Percentiles rank a stretch among this genome's conserved stretches.
phyloP scores from a whole-genome alignment of 2,888 invertebrate species.

The Odontocerum albicorne region DNA sequence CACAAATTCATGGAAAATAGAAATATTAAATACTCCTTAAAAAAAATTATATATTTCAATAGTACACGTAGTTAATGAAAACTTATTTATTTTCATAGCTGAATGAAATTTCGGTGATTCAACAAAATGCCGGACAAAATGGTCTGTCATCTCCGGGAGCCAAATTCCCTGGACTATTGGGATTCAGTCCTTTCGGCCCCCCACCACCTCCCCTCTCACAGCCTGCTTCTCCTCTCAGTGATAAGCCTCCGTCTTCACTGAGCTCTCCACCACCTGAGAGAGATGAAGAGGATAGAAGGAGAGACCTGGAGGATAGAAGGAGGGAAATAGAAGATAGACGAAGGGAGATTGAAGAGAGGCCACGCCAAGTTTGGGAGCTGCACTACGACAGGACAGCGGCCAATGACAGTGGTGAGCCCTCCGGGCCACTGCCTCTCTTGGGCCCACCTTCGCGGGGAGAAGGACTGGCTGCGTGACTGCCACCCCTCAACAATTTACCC shows the following conservation, averaged over 20 bases:
- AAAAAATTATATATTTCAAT: background rate
- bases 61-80: background rate
- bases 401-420: constrained; percentile 40
- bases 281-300: constrained; percentile 36
- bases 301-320: constrained; percentile 34
- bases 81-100: constrained; percentile 55
- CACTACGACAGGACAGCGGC: constrained; percentile 46
- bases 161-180: constrained; percentile 75
- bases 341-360: constrained; percentile 48
- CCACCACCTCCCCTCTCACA: constrained; percentile 51
- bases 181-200: constrained; percentile 70
- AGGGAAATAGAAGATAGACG: constrained; percentile 40
- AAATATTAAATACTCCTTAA: background rate
- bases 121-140: constrained; percentile 72
- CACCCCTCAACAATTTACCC: constrained; percentile 34
- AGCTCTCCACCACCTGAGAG: constrained; percentile 54
- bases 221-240: constrained; percentile 51
- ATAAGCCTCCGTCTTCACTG: constrained; percentile 52
- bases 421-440: constrained; percentile 57
- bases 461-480: constrained; percentile 73
- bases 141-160: constrained; percentile 59
- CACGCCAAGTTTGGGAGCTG: constrained; percentile 49
- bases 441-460: constrained; percentile 69
- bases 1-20: no score
- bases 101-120: constrained; percentile 79